A percentile compares a stretch with the other conserved stretches of the same genome.
phyloP scores from a whole-genome alignment of 2,888 invertebrate genomes.

The Eutolmus rufibarbis region DNA sequence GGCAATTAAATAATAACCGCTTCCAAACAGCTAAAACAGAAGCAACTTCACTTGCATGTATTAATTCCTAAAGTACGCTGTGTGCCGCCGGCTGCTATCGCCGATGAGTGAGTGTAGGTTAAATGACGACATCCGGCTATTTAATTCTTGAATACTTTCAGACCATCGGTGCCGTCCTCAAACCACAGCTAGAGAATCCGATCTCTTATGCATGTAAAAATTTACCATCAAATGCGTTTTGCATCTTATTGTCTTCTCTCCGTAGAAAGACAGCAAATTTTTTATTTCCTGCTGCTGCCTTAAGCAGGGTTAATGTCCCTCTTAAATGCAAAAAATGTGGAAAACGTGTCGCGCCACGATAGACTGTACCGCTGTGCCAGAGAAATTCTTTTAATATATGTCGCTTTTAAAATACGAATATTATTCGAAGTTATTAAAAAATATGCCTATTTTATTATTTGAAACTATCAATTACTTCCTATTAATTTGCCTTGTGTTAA shows the following conservation, averaged over 20 bases:
- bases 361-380: not conserved
- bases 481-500: not conserved
- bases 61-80: not conserved
- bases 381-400: not conserved
- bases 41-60: not conserved
- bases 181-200: not conserved
- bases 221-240: not conserved
- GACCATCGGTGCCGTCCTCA: not conserved
- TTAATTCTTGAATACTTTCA: slow-evolving; percentile 20
- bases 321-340: not conserved
- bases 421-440: not conserved
- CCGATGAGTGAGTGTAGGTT: not conserved
- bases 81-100: not conserved
- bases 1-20: slow-evolving; percentile 20
- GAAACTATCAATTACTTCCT: not conserved
- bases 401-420: not conserved
- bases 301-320: slow-evolving; percentile 4
- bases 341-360: not conserved
- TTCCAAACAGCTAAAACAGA: not conserved
- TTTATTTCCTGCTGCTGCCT: slow-evolving; percentile 5
- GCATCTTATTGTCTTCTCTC: slow-evolving; percentile 8
- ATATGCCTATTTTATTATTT: not conserved
- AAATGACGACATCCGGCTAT: slow-evolving; percentile 26
- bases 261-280: not conserved
- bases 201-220: slow-evolving; percentile 15